Percentiles rank a stretch among this genome's conserved stretches.
Evolutionary conservation across 2,113 vertebrate species (phyloP).

Genomic region (pig (Sus scrofa)): T2T-Sscrofa CM000826.6:21518001-21518500

Average conservation of each 20-base stretch:
- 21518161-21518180: slow-evolving; percentile 9
- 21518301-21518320: accelerated
- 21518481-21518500: neutral
- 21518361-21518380: neutral
- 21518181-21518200: slow-evolving; percentile 10
- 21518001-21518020: slow-evolving; percentile 41
- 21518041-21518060: slow-evolving; percentile 51
- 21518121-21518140: slow-evolving; percentile 1
- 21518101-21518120: neutral
- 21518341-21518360: neutral
- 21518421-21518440: neutral
- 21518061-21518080: neutral
- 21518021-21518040: neutral
- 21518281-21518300: neutral
- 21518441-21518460: neutral
- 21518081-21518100: neutral
- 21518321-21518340: neutral
- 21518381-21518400: neutral
- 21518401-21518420: neutral
- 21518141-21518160: neutral
- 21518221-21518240: neutral
- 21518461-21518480: neutral
- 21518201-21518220: neutral
- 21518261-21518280: neutral
- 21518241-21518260: neutral